phyloP scores from a whole-genome alignment of 2,113 vertebrate species.

The Zapornia atra region DNA sequence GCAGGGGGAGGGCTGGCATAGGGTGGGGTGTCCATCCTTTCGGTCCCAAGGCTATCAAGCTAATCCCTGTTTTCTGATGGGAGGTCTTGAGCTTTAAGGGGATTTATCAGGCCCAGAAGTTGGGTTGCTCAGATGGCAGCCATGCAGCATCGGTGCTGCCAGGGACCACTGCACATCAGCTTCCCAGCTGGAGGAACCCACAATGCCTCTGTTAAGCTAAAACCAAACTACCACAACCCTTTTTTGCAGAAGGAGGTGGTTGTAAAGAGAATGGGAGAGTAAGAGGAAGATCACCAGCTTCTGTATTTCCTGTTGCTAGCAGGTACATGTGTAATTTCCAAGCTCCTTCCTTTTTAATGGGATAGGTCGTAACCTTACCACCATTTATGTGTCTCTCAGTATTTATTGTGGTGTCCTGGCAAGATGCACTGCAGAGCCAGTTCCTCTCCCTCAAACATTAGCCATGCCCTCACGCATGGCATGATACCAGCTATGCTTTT shows the following conservation, averaged over 20 bases:
- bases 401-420: neutral
- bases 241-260: neutral
- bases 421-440: neutral
- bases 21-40: neutral
- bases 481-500: neutral
- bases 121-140: neutral
- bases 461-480: neutral
- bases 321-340: conserved; percentile 44
- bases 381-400: conserved; percentile 10
- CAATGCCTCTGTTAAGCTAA: neutral
- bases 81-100: neutral
- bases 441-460: neutral
- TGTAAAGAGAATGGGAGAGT: neutral
- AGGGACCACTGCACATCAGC: neutral
- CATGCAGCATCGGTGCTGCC: neutral
- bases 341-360: conserved; percentile 58
- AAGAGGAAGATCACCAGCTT: conserved; percentile 2
- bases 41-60: neutral
- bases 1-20: neutral
- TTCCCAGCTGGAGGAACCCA: neutral
- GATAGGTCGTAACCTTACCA: neutral
- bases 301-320: conserved; percentile 36
- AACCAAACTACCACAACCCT: neutral
- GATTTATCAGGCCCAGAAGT: neutral
- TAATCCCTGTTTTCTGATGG: neutral